phyloP scores from a whole-genome alignment of 2,888 invertebrate species.

The Zele albiditarsus region DNA sequence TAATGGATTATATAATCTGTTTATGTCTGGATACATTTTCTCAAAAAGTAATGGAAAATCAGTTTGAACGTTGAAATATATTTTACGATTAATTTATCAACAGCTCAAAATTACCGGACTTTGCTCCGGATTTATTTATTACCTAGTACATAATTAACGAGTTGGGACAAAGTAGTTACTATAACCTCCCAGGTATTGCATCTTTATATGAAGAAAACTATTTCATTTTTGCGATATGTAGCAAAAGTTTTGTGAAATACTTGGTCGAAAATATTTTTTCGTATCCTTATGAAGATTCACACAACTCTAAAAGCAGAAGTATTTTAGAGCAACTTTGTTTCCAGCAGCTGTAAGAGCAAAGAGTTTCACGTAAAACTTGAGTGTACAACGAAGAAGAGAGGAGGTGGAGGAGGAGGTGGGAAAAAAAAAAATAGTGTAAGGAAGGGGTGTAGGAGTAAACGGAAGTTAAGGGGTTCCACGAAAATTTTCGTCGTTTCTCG shows the following conservation, averaged over 20 bases:
- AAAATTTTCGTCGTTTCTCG: slow-evolving; percentile 29
- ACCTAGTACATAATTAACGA: too few species aligned
- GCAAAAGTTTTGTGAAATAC: neutral
- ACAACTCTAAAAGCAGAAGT: slow-evolving; percentile 34
- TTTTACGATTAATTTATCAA: too few species aligned
- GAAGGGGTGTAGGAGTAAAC: slow-evolving; percentile 38
- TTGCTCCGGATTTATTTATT: too few species aligned
- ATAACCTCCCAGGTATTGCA: neutral
- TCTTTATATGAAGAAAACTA: neutral
- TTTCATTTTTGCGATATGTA: neutral
- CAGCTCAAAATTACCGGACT: too few species aligned
- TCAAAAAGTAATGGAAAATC: too few species aligned
- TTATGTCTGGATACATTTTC: too few species aligned
- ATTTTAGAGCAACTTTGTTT: slow-evolving; percentile 40
- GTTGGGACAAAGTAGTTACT: too few species aligned
- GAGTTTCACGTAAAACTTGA: slow-evolving; percentile 2
- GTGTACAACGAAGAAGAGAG: slow-evolving; percentile 25
- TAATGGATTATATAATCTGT: too few species aligned
- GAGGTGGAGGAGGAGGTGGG: slow-evolving; percentile 21
- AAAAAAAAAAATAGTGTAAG: slow-evolving; percentile 7
- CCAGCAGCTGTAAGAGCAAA: neutral
- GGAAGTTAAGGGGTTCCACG: slow-evolving; percentile 25
- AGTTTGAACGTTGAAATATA: too few species aligned
- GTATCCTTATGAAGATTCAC: slow-evolving; percentile 7
- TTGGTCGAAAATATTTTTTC: slow-evolving; percentile 13